Percentiles rank a stretch among this genome's conserved stretches.
Evolutionary conservation across 2,113 vertebrate genomes (phyloP).

Genomic region (Lanius ludovicianus): DNA sequence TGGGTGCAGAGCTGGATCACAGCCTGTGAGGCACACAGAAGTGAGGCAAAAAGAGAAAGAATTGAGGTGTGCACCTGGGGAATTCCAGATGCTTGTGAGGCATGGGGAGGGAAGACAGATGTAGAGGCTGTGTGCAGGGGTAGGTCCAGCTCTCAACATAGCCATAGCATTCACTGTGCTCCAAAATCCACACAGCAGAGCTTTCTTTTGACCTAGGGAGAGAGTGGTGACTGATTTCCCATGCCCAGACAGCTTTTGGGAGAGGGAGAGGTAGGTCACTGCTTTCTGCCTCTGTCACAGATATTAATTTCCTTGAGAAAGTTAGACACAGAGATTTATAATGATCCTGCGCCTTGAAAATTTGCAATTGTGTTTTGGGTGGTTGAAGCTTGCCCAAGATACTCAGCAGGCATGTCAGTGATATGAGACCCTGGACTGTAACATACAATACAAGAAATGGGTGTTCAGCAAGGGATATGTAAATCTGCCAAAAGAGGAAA

Average conservation of each 20-base stretch:
- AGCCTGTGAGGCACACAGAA: background rate
- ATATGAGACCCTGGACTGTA: background rate
- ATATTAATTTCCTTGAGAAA: background rate
- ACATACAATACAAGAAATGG: background rate
- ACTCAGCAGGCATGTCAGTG: background rate
- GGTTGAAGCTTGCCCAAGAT: background rate
- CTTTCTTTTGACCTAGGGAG: background rate
- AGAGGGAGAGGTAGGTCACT: background rate
- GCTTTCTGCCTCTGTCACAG: background rate
- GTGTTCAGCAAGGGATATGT: background rate
- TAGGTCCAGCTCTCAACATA: background rate
- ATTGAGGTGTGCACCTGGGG: background rate
- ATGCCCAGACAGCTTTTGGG: background rate
- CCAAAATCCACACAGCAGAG: background rate
- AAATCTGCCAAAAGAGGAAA: background rate
- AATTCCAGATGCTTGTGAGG: background rate
- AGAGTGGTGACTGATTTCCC: background rate
- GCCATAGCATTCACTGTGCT: background rate
- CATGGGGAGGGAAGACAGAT: background rate
- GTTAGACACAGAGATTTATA: background rate
- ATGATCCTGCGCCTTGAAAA: background rate
- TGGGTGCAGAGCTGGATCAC: background rate
- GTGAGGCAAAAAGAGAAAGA: background rate
- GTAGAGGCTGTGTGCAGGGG: background rate
- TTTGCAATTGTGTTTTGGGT: background rate